Evolutionary conservation across 2,888 invertebrate genomes (phyloP).

Genomic region (Hedya salicella): DNA sequence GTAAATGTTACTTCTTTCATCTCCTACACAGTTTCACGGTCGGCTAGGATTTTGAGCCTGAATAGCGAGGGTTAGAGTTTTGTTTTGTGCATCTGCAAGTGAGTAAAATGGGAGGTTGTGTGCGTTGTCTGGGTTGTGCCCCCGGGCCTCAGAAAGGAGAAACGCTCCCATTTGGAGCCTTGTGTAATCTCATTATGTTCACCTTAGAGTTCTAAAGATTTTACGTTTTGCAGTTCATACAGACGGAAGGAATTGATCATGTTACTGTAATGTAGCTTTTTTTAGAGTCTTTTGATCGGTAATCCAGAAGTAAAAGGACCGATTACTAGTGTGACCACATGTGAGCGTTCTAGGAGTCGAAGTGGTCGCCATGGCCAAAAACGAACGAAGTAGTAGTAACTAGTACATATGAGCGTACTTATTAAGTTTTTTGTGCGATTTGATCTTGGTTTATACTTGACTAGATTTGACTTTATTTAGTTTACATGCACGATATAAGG

Average conservation of each 20-base stretch:
- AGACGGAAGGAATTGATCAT: constrained; percentile 10
- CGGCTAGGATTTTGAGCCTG: neutral
- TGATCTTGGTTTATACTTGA: no score
- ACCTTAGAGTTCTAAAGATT: constrained; percentile 25
- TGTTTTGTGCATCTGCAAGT: neutral
- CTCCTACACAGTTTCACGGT: neutral
- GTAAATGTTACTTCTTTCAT: neutral
- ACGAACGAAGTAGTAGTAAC: no score
- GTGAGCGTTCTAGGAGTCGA: no score
- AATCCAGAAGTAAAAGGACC: no score
- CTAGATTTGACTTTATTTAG: no score
- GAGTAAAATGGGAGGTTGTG: neutral
- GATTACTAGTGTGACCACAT: no score
- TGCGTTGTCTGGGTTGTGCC: constrained; percentile 11
- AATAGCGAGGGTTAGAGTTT: neutral
- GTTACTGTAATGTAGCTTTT: constrained; percentile 3
- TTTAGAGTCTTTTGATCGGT: no score
- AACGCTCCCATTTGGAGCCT: constrained; percentile 25
- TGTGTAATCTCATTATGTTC: constrained; percentile 33
- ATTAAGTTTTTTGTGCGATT: no score
- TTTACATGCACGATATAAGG: no score
- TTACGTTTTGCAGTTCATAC: constrained; percentile 9
- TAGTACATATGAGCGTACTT: no score
- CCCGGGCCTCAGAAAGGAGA: constrained; percentile 9
- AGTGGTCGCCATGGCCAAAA: no score